Evolutionary conservation across 1,140 invertebrate genomes (phyloP).

Genomic region (Lucilia cuprina): DNA sequence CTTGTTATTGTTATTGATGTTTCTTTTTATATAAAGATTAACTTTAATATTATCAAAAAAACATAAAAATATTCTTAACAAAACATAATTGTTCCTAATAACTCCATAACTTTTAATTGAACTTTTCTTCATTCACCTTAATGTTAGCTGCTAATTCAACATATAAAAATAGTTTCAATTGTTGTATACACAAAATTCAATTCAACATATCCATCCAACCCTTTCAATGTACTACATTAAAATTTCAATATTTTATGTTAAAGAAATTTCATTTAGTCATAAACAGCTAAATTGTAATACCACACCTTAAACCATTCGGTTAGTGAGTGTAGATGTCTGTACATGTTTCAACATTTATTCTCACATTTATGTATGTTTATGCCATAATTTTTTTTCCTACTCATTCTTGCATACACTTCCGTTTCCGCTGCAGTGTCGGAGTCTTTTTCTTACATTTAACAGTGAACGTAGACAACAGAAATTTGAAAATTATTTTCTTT

Average conservation of each 20-base stretch:
- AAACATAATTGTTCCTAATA: no score
- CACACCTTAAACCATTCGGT: constrained; percentile 3
- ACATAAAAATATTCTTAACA: no score
- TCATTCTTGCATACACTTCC: constrained; percentile 17
- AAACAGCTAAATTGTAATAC: constrained; percentile 13
- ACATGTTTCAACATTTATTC: neutral
- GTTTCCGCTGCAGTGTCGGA: constrained; percentile 26
- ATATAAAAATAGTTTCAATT: no score
- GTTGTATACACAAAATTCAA: no score
- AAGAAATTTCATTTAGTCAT: constrained; percentile 6
- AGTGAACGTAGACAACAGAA: neutral
- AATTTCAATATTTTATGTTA: neutral
- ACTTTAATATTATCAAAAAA: no score
- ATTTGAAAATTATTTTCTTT: neutral
- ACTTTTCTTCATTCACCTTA: no score
- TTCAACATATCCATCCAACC: no score
- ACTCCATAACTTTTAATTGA: no score
- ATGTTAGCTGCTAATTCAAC: no score
- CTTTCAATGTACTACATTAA: no score
- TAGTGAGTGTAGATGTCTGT: neutral
- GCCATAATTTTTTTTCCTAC: neutral
- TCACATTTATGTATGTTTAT: neutral
- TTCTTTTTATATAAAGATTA: no score
- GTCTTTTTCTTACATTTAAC: neutral
- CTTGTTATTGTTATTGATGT: no score